Evolutionary conservation across 2,888 invertebrate genomes (phyloP), one percentile per base, ranked within the genome.

Genomic region (Lasioglossum marginatum): DNA sequence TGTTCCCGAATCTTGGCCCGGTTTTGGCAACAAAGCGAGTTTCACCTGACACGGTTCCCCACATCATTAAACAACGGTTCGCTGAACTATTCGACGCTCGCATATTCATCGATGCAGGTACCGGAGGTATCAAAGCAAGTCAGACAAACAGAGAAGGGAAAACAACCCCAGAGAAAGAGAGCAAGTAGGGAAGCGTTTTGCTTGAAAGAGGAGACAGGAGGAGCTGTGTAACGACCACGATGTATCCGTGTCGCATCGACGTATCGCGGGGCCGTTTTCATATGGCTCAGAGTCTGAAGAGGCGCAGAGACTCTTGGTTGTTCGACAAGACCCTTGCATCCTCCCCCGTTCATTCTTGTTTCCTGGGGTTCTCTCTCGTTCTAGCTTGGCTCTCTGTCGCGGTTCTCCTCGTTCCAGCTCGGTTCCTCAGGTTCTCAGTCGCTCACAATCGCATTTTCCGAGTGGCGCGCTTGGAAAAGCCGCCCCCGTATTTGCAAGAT

Each of bases 401-500:
- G 27, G 60, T 27, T 27, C 27, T 60, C 27, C 2, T 27, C 27
- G 60, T 31, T 60, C 31, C 4, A 27, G 4, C 27, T 60, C 60
- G 60, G 60, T 27, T 70, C 82, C 40, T n/a, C 70, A 27, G 70
- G 40, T 27, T 27, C 45, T 12, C 27, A 72, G 75, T 71, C 37
- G 68, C 80, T 79, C 79, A 83, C 82, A 87, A 88, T 89, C 85
- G 84, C 86, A 84, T 89, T 89, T 88, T 89, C 88, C 84, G 81
- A 85, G 89, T 87, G 82, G 81, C 82, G 81, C 84, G 83, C 85
- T 81, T 83, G 87, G 78, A 81, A 86, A 88, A 88, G 78, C 78
- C 87, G 83, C 80, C 79, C 86, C 87, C 91, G 89, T 91, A 89
- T 91, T 91, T 88, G 91, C 91, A 87, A 91, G 85, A 91, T 87